Base-by-base conservation (phyloP, 2,888 invertebrate genomes). In the Apoderus coryli region DNA sequence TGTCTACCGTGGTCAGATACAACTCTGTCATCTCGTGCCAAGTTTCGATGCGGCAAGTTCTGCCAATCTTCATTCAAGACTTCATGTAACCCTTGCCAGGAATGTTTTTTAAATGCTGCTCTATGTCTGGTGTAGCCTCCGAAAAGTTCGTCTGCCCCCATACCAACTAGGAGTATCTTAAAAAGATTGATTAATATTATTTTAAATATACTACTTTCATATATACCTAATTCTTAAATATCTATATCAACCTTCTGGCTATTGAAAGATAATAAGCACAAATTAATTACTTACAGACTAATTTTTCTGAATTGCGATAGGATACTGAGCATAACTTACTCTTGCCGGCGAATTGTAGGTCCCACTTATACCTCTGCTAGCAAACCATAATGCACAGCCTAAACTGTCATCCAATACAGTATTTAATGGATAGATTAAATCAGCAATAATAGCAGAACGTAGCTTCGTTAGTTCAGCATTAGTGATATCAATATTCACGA, bases 331-430 rank as follows among this genome's bases (percentile, higher is more conserved):
- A 29, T 27, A 32, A 46, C 51, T 55, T 61, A 76, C 75, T 54
- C 81, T 67, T 42, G 73, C 70, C 11, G 72, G 59, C 19, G 79
- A 76, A 33, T 50, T 52, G 37, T 65, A 69, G 3, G 41, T 31
- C 7, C 47, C 43, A 27, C 74, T 78, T 38, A 60, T 49, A 3
- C 78, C 90, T 46, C 77, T 64, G 26, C 88, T 76, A 13, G 95
- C 95, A 68, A 96, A 98, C 93, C 95, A 98, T 25, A 86, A 62
- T n/a, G 85, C 93, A 53, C 82, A 84, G 1, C 95, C 96, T 29
- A 98, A 67, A 49, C 90, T 92, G 56, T 98, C 96, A 62, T 98
- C 98, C 27, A 98, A 59, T 34, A 98, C 75, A 2, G 89, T 86
- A 42, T 71, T 65, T 31, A 82, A 65, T 0, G 98, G 98, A 57